Base-by-base conservation (phyloP, 2,797 vertebrate genomes). In the Tenualosa thibaudeaui region DNA sequence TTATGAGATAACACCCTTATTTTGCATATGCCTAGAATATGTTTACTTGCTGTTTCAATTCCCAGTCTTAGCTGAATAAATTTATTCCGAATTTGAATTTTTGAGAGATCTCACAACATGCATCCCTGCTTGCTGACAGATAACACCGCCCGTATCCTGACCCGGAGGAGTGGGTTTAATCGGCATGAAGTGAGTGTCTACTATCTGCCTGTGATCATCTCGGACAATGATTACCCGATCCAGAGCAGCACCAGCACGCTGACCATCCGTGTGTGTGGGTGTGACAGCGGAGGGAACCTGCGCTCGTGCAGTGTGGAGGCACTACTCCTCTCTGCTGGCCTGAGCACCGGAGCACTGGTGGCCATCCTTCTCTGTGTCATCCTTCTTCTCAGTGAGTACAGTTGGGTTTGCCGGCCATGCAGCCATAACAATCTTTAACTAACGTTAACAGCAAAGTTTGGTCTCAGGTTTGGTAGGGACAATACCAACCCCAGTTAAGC, bases 61-160 rank as follows among this genome's bases (percentile, higher is more conserved):
- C 4, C 2, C 31, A 40, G 17, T 19, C 37, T 68, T 40, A 10
- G 9, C 50, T 9, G 26, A 43, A 43, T 75, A 37, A 75, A 75
- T 71, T 71, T 6, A 53, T 10, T 53, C 51, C 0, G 51, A 6
- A 2, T 50, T 3, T 53, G 51, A 53, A 53, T 54, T 54, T 1
- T 19, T 54, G 53, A 17, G 17, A 54, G 17, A 22, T 22, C 71
- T 46, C 71, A 78, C 17, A 78, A 17, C 17, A 8, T 43, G 31
- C 65, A 37, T 22, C 71, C 31, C 17, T 22, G 68, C 12, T 9
- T 15, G 6, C 17, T 17, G 1, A 40, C 85, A 97, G 96, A 97
- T 94, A 97, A 97, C 87, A 97, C 96, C 37, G 96, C 96, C 84
- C 93, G 96, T 86, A 97, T 97, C 89, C 88, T 96, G 93, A 97